These are phyloP conservation scores for Salvator merianae DNA, from an alignment of 2,113 vertebrate genomes.

Conservation along the genomic window DNA sequence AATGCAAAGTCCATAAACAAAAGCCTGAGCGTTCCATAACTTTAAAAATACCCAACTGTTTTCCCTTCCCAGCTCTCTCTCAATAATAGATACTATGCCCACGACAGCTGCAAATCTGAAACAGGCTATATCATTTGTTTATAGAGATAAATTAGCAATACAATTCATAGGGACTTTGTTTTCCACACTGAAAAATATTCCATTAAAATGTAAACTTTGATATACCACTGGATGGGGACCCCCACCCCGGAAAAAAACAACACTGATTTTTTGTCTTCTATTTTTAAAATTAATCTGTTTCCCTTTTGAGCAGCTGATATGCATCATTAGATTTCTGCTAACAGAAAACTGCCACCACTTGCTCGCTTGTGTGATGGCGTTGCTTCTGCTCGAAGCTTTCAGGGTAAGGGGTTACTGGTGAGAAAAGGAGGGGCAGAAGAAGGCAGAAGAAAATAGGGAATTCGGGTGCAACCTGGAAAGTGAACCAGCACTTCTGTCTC, in stretches of 20 bases:
- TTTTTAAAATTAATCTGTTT: conserved; percentile 18
- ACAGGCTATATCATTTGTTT: conserved; percentile 69
- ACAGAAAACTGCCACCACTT: conserved; percentile 9
- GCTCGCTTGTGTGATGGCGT: conserved; percentile 53
- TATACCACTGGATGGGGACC: conserved; percentile 36
- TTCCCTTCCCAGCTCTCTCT: conserved; percentile 39
- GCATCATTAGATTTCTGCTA: conserved; percentile 14
- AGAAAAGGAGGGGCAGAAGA: not conserved
- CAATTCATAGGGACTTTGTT: conserved; percentile 60
- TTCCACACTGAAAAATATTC: conserved; percentile 57
- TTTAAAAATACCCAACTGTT: conserved; percentile 74
- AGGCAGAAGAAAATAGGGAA: conserved; percentile 10
- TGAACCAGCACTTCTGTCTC: conserved; percentile 94
- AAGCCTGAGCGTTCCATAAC: conserved; percentile 58
- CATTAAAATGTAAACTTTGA: conserved; percentile 52
- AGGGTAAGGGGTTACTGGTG: conserved; percentile 25
- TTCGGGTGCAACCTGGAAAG: conserved; percentile 77
- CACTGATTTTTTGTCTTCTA: not conserved
- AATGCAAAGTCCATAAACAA: conserved; percentile 64
- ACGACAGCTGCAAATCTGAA: conserved; percentile 68
- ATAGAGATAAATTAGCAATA: conserved; percentile 72
- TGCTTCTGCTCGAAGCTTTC: conserved; percentile 56
- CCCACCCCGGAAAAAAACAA: not conserved
- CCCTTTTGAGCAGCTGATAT: conserved; percentile 22
- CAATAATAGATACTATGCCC: conserved; percentile 78